Conservation (phyloP, 2,113 vertebrate genomes). For the Illadopsis cleaveri region DNA sequence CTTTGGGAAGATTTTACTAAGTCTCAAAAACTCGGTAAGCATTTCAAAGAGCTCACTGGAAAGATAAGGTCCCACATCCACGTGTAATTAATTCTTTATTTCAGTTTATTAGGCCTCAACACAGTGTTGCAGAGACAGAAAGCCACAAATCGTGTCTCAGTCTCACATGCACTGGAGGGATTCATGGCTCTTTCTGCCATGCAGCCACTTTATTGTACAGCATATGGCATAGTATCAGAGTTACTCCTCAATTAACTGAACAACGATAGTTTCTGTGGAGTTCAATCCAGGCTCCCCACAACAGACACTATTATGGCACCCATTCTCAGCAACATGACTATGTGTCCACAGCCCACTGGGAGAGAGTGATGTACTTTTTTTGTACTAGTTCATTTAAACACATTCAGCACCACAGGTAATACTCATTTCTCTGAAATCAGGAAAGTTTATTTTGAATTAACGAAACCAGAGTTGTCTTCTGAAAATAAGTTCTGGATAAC, state of each 20-base stretch:
- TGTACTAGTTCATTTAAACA: background rate
- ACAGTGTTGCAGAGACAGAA: background rate
- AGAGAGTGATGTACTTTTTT: background rate
- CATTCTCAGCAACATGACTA: background rate
- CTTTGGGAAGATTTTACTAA: background rate
- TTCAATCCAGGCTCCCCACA: background rate
- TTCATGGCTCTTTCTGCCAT: background rate
- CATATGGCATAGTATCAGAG: background rate
- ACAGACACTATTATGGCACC: background rate
- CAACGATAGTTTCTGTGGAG: background rate
- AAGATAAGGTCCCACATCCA: background rate
- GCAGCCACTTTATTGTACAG: slow-evolving; percentile 8
- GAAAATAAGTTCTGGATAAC: background rate
- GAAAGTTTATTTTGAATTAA: background rate
- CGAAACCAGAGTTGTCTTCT: background rate
- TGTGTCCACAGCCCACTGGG: background rate
- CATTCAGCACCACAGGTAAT: background rate
- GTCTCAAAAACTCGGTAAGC: background rate
- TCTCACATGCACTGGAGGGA: background rate
- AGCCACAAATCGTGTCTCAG: slow-evolving; percentile 6
- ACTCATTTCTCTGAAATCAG: background rate
- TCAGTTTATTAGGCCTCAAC: background rate
- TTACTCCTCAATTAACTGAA: slow-evolving; percentile 19
- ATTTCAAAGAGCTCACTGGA: background rate
- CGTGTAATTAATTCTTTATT: background rate